Percentiles rank a stretch among this genome's conserved stretches.
Conservation (phyloP, 2,113 vertebrate genomes). For the Bufo bufo region DNA sequence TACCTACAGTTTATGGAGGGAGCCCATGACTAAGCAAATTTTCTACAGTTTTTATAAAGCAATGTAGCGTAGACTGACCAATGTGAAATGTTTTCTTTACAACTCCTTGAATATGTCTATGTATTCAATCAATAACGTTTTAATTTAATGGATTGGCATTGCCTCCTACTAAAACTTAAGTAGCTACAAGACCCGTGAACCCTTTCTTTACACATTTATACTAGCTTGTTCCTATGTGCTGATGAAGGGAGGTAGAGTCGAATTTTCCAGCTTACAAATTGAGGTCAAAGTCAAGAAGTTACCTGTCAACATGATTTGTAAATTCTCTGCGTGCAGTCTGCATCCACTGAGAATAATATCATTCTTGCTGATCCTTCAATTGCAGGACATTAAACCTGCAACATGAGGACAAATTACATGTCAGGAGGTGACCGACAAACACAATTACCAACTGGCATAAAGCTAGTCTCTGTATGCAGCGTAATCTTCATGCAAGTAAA, state of each 20-base stretch:
- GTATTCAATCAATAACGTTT: too few relatives aligned
- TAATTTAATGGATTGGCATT: too few relatives aligned
- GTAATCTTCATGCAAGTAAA: not conserved
- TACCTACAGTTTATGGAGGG: too few relatives aligned
- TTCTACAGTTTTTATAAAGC: not conserved
- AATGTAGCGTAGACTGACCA: not conserved
- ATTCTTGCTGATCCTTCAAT: slow-evolving; percentile 48
- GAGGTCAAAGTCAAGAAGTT: slow-evolving; percentile 23
- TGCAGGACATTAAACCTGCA: slow-evolving; percentile 25
- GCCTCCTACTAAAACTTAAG: not conserved
- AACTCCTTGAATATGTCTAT: not conserved
- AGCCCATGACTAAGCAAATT: not conserved
- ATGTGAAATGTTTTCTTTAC: not conserved
- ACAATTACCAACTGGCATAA: not conserved
- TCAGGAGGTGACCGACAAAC: slow-evolving; percentile 1
- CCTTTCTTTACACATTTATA: not conserved
- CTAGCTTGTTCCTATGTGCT: not conserved
- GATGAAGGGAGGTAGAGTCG: not conserved
- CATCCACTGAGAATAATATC: slow-evolving; percentile 40
- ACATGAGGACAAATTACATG: slow-evolving; percentile 33
- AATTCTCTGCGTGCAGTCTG: slow-evolving; percentile 16
- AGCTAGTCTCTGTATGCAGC: not conserved
- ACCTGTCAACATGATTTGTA: slow-evolving; percentile 32
- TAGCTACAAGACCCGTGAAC: not conserved
- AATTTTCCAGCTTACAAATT: not conserved